Base-by-base conservation (phyloP, 1,140 invertebrate species). In the Portunus trituberculatus region DNA sequence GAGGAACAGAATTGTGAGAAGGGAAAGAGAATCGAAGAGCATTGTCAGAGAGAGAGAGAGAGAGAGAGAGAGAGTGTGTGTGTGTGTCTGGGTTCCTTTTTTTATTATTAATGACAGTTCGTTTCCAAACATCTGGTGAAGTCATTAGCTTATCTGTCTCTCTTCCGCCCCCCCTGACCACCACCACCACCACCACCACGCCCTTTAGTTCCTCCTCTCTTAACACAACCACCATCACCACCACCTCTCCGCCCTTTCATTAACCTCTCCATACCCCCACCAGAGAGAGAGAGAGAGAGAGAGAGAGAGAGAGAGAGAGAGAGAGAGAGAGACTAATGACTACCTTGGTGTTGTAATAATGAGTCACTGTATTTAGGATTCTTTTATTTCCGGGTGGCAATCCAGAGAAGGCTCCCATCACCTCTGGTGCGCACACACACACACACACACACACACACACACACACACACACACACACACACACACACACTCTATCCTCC, bases 131-230 rank as follows among this genome's bases (percentile, higher is more conserved):
- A 76, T 48, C 48, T 25, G 86, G 32, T 46, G 87, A 46, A 46
- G 46, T 48, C 87, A 89, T 48, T 89, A 89, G 32, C 87, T 89
- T 48, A 89, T 48, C 46, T n/a, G 28, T 32, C 46, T 48, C 87
- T 89, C 87, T 48, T 46, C 87, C 87, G n/a, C n/a, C 0, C 84
- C 84, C 52, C 52, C 52, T 59, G 14, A 31, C 84, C 84, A 87
- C 84, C 84, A 87, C 39, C 67, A n/a, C n/a, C 67, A 76, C n/a
- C 67, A 76, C n/a, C 67, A 76, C 16, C 67, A 76, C 67, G 12
- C 4, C n/a, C 20, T n/a, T 0, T n/a, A 25, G 6, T 76, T 7
- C n/a, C 67, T 2, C 3, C 67, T n/a, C 67, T n/a, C 20, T 76
- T 76, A 45, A 6, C 67, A 76, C 67, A 12, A 76, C 16, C 67